Base-by-base conservation (phyloP, 2,888 invertebrate species). In the Xanthia togata region DNA sequence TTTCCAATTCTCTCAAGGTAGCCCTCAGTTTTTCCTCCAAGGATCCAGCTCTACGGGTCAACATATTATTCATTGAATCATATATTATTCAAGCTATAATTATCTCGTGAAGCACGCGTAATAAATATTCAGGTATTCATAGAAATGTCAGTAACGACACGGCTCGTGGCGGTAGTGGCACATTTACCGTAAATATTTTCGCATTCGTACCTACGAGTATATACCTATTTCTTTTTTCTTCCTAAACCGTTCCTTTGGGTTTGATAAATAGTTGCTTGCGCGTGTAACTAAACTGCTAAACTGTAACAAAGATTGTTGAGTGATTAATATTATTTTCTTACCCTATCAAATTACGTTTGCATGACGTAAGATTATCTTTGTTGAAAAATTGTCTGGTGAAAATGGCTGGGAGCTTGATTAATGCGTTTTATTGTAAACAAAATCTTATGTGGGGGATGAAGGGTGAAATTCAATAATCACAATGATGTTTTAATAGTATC, bases 351-450 rank as follows among this genome's bases (percentile, higher is more conserved):
- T 73, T 44, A 26, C 31, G 8, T 23, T 67, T 5, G 26, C 63
- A 64, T 64, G 74, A 64, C 20, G 26, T 55, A n/a, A 20, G n/a
- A 63, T 26, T 17, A 59, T 53, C 3, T 23, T 44, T 73, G 5
- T 44, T 14, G 31, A 62, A 73, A 73, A 73, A 31, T 23, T 14
- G 12, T 41, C 17, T 44, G 26, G 11, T 31, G 9, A 59, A 59
- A 59, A 44, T 8, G 4, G 14, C 17, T 44, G 12, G 23, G 0
- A 5, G 14, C 2, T 55, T 35, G 44, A 63, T 55, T 55, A 55
- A 73, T 55, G 44, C 8, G 8, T 26, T 35, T 26, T 0, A 12
- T 63, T 44, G 31, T 20, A n/a, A 26, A 14, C 14, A 23, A 23
- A 23, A 11, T 31, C 14, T 9, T 6, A 41, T 0, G 41, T 23